These are phyloP conservation scores for Ophiothrix spiculata DNA, from an alignment of 35 echinoderm and acorn worm genomes.

Conservation along the genomic window DNA sequence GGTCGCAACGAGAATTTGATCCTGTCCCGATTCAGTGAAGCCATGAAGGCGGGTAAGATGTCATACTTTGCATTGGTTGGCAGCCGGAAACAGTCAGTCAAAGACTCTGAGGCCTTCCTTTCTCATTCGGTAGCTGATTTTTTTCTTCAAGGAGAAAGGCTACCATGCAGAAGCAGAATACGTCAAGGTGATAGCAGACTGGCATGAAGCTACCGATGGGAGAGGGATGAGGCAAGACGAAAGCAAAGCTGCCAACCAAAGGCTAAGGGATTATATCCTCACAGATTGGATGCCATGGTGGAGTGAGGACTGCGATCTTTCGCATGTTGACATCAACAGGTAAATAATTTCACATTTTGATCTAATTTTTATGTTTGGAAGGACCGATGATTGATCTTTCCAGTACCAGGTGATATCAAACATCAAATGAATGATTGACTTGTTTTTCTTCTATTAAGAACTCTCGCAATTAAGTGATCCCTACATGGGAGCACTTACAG, in stretches of 20 bases:
- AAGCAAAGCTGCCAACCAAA: background rate
- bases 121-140: background rate
- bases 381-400: no score
- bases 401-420: no score
- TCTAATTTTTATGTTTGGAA: no score
- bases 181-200: background rate
- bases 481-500: no score
- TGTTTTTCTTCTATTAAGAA: no score
- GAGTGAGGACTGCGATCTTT: background rate
- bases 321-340: no score
- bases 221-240: no score
- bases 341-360: no score
- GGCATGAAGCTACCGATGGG: background rate
- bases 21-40: background rate
- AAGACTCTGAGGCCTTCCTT: background rate
- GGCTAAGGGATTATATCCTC: background rate
- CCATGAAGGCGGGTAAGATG: background rate
- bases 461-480: no score
- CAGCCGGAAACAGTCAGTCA: background rate
- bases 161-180: background rate
- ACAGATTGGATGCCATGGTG: background rate
- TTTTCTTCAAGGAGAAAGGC: background rate
- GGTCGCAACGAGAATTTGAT: background rate
- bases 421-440: no score
- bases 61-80: background rate